Evolutionary conservation across 2,888 invertebrate species (phyloP).

Genomic region (Thera britannica): DNA sequence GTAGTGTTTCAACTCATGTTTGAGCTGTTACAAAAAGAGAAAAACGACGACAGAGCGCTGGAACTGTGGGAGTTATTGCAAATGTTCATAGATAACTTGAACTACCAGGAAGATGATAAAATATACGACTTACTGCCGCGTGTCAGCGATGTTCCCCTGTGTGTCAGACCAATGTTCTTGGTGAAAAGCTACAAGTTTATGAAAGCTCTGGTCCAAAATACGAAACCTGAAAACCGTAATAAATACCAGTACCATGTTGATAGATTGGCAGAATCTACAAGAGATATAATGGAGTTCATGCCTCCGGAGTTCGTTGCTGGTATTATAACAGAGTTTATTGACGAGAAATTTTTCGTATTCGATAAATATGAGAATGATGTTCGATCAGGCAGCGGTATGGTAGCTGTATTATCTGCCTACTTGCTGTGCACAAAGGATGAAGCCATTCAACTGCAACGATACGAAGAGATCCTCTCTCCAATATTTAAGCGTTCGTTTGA

Average conservation of each 20-base stretch:
- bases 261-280: slow-evolving; percentile 48
- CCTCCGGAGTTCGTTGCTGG: slow-evolving; percentile 53
- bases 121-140: slow-evolving; percentile 56
- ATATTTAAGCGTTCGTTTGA: slow-evolving; percentile 51
- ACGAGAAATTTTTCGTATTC: slow-evolving; percentile 48
- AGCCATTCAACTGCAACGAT: slow-evolving; percentile 55
- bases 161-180: slow-evolving; percentile 55
- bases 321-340: slow-evolving; percentile 54
- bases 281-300: slow-evolving; percentile 56
- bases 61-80: slow-evolving; percentile 59
- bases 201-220: slow-evolving; percentile 46
- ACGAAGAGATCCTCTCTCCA: slow-evolving; percentile 54
- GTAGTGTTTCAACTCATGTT: slow-evolving; percentile 62
- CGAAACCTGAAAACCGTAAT: slow-evolving; percentile 41
- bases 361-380: slow-evolving; percentile 29
- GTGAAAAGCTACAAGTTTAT: slow-evolving; percentile 61
- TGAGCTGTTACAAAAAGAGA: slow-evolving; percentile 58
- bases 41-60: slow-evolving; percentile 46
- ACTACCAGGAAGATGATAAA: slow-evolving; percentile 60
- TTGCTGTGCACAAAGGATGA: slow-evolving; percentile 54
- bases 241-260: slow-evolving; percentile 40
- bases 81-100: slow-evolving; percentile 62
- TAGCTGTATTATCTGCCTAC: slow-evolving; percentile 54
- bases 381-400: slow-evolving; percentile 36
- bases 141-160: slow-evolving; percentile 51